A percentile compares a stretch with the other conserved stretches of the same genome.
Conservation (phyloP, 2,113 vertebrate genomes). For the Tretioscincus oriximinensis region DNA sequence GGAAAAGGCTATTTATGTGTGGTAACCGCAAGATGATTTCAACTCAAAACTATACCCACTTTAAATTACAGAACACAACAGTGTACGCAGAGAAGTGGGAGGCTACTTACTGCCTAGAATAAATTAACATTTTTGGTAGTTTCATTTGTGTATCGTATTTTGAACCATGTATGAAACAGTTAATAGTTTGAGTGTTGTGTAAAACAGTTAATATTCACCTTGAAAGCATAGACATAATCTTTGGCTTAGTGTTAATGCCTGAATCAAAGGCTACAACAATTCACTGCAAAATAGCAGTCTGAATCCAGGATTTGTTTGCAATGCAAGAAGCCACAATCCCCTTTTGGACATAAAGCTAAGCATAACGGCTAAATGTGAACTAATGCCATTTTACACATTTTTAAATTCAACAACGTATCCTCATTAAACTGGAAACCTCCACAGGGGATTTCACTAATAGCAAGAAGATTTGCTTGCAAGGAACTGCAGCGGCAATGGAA, state of each 20-base stretch:
- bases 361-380: neutral
- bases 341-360: neutral
- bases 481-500: too few species aligned
- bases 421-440: too few species aligned
- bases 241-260: neutral
- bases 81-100: neutral
- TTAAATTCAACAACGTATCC: too few species aligned
- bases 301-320: neutral
- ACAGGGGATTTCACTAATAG: too few species aligned
- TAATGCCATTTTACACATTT: neutral
- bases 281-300: neutral
- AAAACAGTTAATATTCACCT: too few species aligned
- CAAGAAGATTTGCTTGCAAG: too few species aligned
- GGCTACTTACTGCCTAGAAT: neutral
- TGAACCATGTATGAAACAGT: too few species aligned
- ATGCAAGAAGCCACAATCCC: neutral
- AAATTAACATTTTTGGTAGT: neutral
- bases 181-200: too few species aligned
- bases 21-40: neutral
- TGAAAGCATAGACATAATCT: neutral
- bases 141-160: neutral
- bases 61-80: neutral
- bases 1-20: neutral
- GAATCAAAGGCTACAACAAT: neutral
- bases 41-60: neutral